Percentiles rank a stretch among this genome's conserved stretches.
Evolutionary conservation across 2,797 vertebrate genomes (phyloP).

Genomic region (Cynopterus sphinx): DNA sequence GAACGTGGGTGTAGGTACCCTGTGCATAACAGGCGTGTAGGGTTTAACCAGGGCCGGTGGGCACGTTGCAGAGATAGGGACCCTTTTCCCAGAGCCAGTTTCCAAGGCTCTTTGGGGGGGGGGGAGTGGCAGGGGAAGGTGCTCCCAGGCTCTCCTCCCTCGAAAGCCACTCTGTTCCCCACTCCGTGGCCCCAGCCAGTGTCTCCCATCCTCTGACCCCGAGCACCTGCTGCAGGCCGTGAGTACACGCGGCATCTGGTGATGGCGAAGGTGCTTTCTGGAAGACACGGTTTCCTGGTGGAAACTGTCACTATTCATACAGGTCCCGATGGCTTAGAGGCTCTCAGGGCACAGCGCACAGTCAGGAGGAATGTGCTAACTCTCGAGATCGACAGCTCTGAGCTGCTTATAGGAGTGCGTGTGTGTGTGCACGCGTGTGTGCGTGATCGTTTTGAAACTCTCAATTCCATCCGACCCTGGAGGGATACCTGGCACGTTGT

Average conservation of each 20-base stretch:
- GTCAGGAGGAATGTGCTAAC: not conserved
- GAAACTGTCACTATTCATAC: slow-evolving; percentile 29
- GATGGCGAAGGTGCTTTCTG: not conserved
- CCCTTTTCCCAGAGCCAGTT: not conserved
- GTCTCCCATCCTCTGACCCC: not conserved
- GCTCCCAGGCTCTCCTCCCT: not conserved
- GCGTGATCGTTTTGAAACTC: not conserved
- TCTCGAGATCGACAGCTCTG: not conserved
- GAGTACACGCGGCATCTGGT: not conserved
- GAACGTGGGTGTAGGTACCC: not conserved
- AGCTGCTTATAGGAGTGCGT: not conserved
- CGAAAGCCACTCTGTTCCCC: accelerated
- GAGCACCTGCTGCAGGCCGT: not conserved
- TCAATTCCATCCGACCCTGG: not conserved
- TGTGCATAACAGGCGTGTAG: accelerated
- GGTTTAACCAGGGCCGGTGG: accelerated
- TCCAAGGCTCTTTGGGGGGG: not conserved
- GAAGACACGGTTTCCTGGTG: not conserved
- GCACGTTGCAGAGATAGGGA: too few relatives aligned
- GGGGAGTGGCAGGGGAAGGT: accelerated
- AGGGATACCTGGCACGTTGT: accelerated
- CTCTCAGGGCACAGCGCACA: not conserved
- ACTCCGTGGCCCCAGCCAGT: not conserved
- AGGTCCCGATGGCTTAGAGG: not conserved
- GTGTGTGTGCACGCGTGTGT: not conserved